Percentiles rank a stretch among this genome's conserved stretches.
Evolutionary conservation across 2,888 invertebrate genomes (phyloP).

Genomic region (Torymus tubicola): DNA sequence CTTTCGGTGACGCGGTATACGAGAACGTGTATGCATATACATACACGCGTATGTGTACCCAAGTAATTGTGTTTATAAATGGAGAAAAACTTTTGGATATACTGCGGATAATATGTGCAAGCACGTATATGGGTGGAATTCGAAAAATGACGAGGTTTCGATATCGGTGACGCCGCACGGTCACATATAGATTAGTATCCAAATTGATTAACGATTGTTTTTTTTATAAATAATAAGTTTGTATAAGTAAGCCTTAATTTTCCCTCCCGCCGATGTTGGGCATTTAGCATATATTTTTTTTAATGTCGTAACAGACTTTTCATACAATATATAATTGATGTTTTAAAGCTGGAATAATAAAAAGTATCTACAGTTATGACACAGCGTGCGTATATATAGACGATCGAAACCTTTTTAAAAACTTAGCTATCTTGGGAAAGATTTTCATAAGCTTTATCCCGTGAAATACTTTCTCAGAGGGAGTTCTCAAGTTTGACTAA

Average conservation of each 20-base stretch:
- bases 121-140: not conserved
- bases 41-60: not conserved
- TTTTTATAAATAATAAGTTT: not conserved
- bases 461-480: too few relatives aligned
- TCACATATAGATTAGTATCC: not conserved
- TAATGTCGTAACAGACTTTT: too few relatives aligned
- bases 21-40: not conserved
- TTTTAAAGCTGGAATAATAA: too few relatives aligned
- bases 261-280: not conserved
- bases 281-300: not conserved
- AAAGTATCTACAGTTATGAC: too few relatives aligned
- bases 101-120: not conserved
- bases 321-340: too few relatives aligned
- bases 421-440: too few relatives aligned
- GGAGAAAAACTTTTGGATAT: slow-evolving; percentile 35
- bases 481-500: too few relatives aligned
- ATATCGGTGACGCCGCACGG: too few relatives aligned
- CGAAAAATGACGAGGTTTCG: not conserved
- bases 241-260: not conserved
- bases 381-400: too few relatives aligned
- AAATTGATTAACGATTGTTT: slow-evolving; percentile 21
- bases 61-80: not conserved
- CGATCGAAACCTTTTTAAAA: too few relatives aligned
- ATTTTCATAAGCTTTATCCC: too few relatives aligned
- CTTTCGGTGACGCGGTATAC: not conserved